phyloP scores from a whole-genome alignment of 2,113 vertebrate species.

The Mirounga angustirostris region DNA sequence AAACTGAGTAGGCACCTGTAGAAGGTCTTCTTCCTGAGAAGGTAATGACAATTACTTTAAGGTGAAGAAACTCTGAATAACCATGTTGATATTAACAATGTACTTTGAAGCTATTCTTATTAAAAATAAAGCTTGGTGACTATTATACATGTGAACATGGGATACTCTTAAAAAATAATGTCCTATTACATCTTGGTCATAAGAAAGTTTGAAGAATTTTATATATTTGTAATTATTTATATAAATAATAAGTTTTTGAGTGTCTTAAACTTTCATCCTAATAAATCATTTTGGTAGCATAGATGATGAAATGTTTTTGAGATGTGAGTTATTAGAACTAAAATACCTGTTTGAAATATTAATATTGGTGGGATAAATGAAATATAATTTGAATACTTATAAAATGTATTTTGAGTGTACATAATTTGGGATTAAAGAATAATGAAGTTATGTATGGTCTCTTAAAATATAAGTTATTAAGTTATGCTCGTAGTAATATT shows the following conservation, averaged over 20 bases:
- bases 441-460: background rate
- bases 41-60: background rate
- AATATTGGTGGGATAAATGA: background rate
- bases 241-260: background rate
- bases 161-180: background rate
- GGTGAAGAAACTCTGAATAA: conserved; percentile 8
- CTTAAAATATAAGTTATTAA: background rate
- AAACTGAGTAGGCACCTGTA: background rate
- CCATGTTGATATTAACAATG: background rate
- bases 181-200: background rate
- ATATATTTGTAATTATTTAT: background rate
- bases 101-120: background rate
- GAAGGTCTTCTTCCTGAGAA: background rate
- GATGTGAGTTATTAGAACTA: background rate
- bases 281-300: background rate
- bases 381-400: conserved; percentile 22
- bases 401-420: background rate
- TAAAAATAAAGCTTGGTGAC: background rate
- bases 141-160: background rate
- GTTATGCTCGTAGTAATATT: background rate
- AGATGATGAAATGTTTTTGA: background rate
- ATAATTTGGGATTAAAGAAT: background rate
- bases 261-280: conserved; percentile 1
- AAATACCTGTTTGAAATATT: background rate
- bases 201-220: background rate